A percentile compares a stretch with the other conserved stretches of the same genome.
Evolutionary conservation across 1,140 invertebrate genomes (phyloP).

Genomic region (Rhyacophila brunnea): DNA sequence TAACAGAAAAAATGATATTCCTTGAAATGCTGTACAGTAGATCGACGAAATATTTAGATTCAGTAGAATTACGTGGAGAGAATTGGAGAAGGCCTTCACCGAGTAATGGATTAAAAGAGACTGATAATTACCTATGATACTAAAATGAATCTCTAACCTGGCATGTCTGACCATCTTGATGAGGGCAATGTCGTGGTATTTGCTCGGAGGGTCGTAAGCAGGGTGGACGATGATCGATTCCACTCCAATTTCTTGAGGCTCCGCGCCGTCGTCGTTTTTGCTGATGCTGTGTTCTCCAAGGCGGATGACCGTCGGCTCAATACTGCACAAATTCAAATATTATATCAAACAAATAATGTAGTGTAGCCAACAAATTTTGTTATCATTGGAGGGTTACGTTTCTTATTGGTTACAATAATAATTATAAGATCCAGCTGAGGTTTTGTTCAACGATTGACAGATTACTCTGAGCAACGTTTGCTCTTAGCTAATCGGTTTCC

Average conservation of each 20-base stretch:
- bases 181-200: slow-evolving; percentile 53
- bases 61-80: background rate
- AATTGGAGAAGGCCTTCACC: background rate
- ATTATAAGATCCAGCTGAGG: too few species aligned
- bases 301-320: slow-evolving; percentile 15
- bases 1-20: too few species aligned
- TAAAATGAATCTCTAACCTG: slow-evolving; percentile 1
- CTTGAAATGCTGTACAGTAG: background rate
- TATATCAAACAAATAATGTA: background rate
- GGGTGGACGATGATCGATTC: slow-evolving; percentile 49
- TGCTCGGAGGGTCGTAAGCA: slow-evolving; percentile 42
- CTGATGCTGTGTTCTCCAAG: slow-evolving; percentile 21
- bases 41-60: background rate
- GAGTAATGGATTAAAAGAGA: too few species aligned
- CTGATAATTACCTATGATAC: too few species aligned
- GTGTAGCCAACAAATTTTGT: too few species aligned
- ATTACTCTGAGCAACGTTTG: too few species aligned
- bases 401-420: too few species aligned
- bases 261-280: slow-evolving; percentile 15
- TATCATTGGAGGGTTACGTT: too few species aligned
- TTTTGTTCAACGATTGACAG: too few species aligned
- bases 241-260: slow-evolving; percentile 38
- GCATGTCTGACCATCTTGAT: slow-evolving; percentile 36
- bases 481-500: too few species aligned
- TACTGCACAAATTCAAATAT: background rate